Evolutionary conservation across 2,113 vertebrate genomes (phyloP).

Genomic region (Gulo gulo): DNA sequence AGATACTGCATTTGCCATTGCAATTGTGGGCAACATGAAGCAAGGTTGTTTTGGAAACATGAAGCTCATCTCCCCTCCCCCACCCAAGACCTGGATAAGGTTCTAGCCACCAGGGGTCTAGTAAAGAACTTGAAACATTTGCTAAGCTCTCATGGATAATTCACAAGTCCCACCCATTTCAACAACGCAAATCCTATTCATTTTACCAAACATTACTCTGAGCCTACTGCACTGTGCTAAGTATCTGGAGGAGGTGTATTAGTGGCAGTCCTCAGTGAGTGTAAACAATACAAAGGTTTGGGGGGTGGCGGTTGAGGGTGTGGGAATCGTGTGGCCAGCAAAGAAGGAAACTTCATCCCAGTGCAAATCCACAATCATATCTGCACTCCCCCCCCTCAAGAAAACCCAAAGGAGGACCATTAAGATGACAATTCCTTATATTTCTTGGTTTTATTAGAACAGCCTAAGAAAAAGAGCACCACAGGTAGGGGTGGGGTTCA

Average conservation of each 20-base stretch:
- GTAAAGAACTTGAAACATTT: background rate
- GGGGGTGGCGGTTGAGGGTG: background rate
- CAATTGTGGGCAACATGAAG: background rate
- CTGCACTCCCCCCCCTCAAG: accelerated
- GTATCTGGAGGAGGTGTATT: background rate
- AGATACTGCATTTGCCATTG: background rate
- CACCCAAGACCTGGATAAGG: background rate
- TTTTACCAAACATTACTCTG: background rate
- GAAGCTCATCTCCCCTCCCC: background rate
- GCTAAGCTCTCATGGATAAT: background rate
- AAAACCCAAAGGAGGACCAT: background rate
- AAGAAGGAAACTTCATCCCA: background rate
- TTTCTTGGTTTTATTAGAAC: background rate
- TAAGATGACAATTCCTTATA: background rate
- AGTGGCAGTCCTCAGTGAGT: background rate
- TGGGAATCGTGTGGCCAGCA: background rate
- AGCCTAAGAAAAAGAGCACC: background rate
- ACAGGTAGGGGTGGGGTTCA: background rate
- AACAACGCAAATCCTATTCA: background rate
- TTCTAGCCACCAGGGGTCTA: background rate
- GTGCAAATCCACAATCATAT: background rate
- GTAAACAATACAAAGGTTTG: background rate
- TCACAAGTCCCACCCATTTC: background rate
- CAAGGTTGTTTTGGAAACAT: background rate
- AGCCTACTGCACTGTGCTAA: background rate